phyloP scores from a whole-genome alignment of 2,888 invertebrate genomes.

The Dynastes maya region DNA sequence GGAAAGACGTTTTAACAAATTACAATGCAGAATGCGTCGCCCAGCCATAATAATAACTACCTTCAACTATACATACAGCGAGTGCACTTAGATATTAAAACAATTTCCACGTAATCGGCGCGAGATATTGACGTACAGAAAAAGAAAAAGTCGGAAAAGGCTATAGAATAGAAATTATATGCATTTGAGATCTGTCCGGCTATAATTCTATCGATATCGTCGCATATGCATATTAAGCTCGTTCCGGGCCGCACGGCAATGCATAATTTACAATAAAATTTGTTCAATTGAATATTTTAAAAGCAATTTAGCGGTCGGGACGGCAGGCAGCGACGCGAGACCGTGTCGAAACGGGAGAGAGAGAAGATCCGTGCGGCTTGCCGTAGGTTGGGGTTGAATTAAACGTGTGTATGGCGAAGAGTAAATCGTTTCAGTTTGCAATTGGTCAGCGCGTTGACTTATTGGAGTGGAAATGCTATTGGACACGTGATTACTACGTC shows the following conservation, averaged over 20 bases:
- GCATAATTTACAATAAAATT: conserved; percentile 44
- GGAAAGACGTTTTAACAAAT: conserved; percentile 21
- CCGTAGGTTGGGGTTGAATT: conserved; percentile 33
- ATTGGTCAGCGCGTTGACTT: conserved; percentile 64
- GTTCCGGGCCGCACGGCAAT: conserved; percentile 5
- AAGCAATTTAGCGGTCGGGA: conserved; percentile 38
- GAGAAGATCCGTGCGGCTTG: not conserved
- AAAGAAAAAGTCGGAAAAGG: not conserved
- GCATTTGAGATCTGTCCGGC: not conserved
- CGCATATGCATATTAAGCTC: conserved; percentile 23
- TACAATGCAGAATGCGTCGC: conserved; percentile 18
- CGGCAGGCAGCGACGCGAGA: not conserved
- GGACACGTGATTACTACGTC: conserved; percentile 69
- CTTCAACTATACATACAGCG: not conserved
- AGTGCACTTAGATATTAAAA: conserved; percentile 21
- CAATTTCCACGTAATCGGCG: conserved; percentile 28
- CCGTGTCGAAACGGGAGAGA: not conserved
- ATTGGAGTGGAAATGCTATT: conserved; percentile 66
- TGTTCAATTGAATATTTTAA: conserved; percentile 44
- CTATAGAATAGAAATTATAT: too few species aligned
- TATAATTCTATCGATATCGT: conserved; percentile 29
- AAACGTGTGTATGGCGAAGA: conserved; percentile 40
- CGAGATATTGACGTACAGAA: not conserved
- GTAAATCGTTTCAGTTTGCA: conserved; percentile 44
- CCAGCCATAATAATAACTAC: conserved; percentile 9